Evolutionary conservation across 2,113 vertebrate species (phyloP), one percentile per base, ranked within the genome.

Genomic region (Ophiodon elongatus): DNA sequence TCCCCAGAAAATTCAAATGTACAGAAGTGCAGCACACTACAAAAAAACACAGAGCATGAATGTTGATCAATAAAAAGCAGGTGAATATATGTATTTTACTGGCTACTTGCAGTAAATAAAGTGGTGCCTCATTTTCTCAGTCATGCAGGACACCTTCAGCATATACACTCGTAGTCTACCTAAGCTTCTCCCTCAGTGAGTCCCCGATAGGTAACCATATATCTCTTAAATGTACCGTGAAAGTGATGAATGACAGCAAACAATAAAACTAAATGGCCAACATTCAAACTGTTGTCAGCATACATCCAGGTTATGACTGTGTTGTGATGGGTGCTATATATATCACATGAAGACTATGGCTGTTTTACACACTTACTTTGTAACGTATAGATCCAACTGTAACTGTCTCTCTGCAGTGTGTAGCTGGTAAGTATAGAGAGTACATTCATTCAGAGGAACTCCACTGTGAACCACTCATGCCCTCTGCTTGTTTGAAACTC

Each of bases 141-240:
- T 14, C 54, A 57, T 14, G 11, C 54, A 27, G 62, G 15, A 56
- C 4, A 59, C 68, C 47, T 47, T 31, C 8, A 21, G 4, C 8
- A 67, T n/a, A 11, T 31, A 75, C 41, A 6, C 17, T 56, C 27
- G 27, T 4, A 21, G 37, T 59, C n/a, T 27, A n/a, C n/a, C n/a
- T n/a, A n/a, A n/a, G n/a, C 56, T 27, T 80, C 25, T 66, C 23
- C n/a, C 5, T 79, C 23, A 45, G 39, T 43, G 6, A 73, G 23
- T 71, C 41, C 8, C 0, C 0, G 50, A 74, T 74, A 78, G 50
- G 57, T 60, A 25, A 75, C 82, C 67, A 73, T 86, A 88, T 90
- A 80, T 47, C 25, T 64, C 33, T 83, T 85, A 75, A 84, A 83
- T 80, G 73, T 47, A 64, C 62, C 11, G 21, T 84, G 62, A 67